Conservation (phyloP, 2,797 vertebrate genomes). For the Peromyscus eremicus region DNA sequence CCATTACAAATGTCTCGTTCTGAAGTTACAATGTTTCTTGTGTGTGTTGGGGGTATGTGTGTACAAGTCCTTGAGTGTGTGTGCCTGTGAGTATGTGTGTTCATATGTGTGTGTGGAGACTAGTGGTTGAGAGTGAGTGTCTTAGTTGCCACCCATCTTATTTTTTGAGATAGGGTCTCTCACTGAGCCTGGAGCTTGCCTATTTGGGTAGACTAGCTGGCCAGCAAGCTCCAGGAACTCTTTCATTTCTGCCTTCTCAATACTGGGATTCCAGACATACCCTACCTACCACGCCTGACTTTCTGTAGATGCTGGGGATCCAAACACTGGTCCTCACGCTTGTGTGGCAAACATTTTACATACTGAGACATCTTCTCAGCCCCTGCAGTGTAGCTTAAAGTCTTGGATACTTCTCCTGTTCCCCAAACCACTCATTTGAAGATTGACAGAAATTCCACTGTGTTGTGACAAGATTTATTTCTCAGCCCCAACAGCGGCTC, state of each 20-base stretch:
- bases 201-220: not conserved
- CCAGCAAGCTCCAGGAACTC: not conserved
- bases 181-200: not conserved
- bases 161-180: not conserved
- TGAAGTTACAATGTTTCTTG: constrained; percentile 58
- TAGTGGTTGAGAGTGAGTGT: not conserved
- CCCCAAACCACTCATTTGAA: constrained; percentile 71
- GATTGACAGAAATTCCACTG: constrained; percentile 77
- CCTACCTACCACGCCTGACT: too few relatives aligned
- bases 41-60: not conserved
- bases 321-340: not conserved
- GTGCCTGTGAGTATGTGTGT: not conserved
- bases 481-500: constrained; percentile 70
- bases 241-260: not conserved
- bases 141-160: not conserved
- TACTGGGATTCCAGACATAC: not conserved
- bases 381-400: constrained; percentile 69
- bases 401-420: constrained; percentile 73
- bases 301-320: not conserved
- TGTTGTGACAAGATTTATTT: constrained; percentile 82
- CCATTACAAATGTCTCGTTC: constrained; percentile 73
- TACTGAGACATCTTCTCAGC: not conserved
- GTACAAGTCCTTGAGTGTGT: not conserved
- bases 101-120: not conserved
- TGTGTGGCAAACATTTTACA: not conserved